phyloP scores from a whole-genome alignment of 2,888 invertebrate species.

The Dermolepida albohirtum region DNA sequence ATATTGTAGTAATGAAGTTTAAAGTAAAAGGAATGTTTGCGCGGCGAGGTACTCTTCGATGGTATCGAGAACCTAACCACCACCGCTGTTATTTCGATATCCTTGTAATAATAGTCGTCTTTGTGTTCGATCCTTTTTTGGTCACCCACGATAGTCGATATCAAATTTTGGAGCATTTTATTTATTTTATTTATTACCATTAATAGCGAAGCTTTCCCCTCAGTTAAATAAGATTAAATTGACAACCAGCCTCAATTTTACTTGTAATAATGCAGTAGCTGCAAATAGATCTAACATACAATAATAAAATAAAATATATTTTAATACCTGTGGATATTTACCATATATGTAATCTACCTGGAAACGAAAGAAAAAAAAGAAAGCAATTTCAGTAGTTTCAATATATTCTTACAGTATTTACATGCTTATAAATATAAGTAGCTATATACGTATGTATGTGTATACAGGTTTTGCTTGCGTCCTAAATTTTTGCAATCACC shows the following conservation, averaged over 20 bases:
- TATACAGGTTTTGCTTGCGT: no score
- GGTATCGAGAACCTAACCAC: slow-evolving; percentile 14
- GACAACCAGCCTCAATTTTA: neutral
- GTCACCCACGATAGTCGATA: slow-evolving; percentile 20
- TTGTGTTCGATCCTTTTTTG: slow-evolving; percentile 2
- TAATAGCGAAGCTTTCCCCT: slow-evolving; percentile 16
- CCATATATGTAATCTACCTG: no score
- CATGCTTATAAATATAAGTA: no score
- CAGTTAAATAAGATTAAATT: slow-evolving; percentile 2
- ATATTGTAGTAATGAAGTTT: slow-evolving; percentile 31
- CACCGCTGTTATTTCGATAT: slow-evolving; percentile 10
- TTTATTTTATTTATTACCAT: slow-evolving; percentile 34
- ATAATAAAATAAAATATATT: no score
- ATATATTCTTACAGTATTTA: no score
- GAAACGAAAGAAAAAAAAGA: no score
- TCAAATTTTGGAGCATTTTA: slow-evolving; percentile 25
- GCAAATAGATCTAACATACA: no score
- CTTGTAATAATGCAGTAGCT: no score
- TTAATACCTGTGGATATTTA: no score
- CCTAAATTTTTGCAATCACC: no score
- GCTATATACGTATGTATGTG: no score
- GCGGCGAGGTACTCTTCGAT: slow-evolving; percentile 4
- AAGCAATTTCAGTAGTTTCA: no score
- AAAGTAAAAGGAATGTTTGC: slow-evolving; percentile 7
- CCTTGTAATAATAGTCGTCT: slow-evolving; percentile 26